Conservation (phyloP, 2,113 vertebrate species). For the Romanogobio albipinnatus region DNA sequence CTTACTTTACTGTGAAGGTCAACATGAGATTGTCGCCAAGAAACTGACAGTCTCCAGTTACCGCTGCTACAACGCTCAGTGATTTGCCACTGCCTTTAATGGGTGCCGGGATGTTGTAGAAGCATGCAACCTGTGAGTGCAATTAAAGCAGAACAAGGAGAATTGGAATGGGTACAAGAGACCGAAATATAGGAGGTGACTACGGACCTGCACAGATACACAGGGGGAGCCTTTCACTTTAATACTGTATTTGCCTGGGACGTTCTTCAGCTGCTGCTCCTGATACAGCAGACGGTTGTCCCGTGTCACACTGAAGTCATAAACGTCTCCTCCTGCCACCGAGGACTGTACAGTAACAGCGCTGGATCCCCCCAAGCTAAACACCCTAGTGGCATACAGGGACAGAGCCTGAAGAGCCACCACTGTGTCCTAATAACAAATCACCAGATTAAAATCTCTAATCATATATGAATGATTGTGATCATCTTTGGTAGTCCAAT, state of each 20-base stretch:
- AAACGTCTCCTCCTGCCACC: constrained; percentile 43
- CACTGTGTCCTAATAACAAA: constrained; percentile 69
- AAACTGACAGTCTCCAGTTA: constrained; percentile 32
- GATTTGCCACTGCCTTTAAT: background rate
- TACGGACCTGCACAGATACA: constrained; percentile 76
- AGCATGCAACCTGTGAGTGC: constrained; percentile 56
- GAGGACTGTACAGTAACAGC: constrained; percentile 63
- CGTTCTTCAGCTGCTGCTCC: constrained; percentile 62
- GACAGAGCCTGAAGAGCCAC: constrained; percentile 71
- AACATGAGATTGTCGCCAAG: background rate
- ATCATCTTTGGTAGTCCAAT: too few relatives aligned
- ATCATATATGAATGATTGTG: background rate
- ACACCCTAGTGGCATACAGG: constrained; percentile 66
- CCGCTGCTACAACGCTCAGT: constrained; percentile 44
- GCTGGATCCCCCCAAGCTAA: constrained; percentile 56
- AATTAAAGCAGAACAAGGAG: background rate
- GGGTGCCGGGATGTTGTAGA: constrained; percentile 70
- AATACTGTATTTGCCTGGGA: constrained; percentile 70
- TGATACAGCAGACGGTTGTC: constrained; percentile 84
- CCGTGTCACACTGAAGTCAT: constrained; percentile 73
- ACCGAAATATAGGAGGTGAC: background rate
- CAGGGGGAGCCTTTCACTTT: constrained; percentile 70
- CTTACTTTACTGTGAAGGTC: background rate
- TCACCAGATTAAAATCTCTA: background rate
- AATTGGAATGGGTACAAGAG: too few relatives aligned